Conservation (phyloP, 2,888 invertebrate species). For the Drosophila rubida region DNA sequence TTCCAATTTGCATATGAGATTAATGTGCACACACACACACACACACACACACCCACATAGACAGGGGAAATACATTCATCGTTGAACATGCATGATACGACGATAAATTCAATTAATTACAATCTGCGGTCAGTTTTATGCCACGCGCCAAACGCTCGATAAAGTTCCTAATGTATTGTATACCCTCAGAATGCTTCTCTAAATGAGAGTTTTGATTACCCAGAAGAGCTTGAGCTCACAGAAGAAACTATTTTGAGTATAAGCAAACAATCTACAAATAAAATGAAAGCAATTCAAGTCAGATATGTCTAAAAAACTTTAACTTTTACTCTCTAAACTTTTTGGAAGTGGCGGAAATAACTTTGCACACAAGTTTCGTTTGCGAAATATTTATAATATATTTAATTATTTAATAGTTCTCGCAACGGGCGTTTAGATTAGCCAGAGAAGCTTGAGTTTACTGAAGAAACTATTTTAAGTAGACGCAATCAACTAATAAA, state of each 20-base stretch:
- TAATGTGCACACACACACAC: constrained; percentile 17
- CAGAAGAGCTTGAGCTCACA: not conserved
- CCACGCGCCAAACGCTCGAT: constrained; percentile 14
- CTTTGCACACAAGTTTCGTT: too few species aligned
- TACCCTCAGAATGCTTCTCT: not conserved
- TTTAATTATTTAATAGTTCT: too few species aligned
- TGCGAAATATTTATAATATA: too few species aligned
- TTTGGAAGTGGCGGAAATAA: too few species aligned
- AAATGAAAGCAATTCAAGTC: too few species aligned
- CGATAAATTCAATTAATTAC: constrained; percentile 67
- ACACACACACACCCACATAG: constrained; percentile 4
- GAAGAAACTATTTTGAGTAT: not conserved
- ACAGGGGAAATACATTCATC: not conserved
- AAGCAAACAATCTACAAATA: not conserved
- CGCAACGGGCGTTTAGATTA: too few species aligned
- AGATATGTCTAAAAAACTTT: not conserved
- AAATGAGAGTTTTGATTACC: not conserved
- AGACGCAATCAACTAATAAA: too few species aligned
- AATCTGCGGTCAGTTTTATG: constrained; percentile 57
- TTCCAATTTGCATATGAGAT: constrained; percentile 56
- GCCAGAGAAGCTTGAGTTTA: too few species aligned
- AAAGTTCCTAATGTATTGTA: constrained; percentile 6
- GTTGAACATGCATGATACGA: constrained; percentile 27
- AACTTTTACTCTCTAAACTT: too few species aligned
- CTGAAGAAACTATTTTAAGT: too few species aligned